These are phyloP conservation scores for Variabilichromis moorii DNA, from an alignment of 2,113 vertebrate genomes.

Conservation along the genomic window DNA sequence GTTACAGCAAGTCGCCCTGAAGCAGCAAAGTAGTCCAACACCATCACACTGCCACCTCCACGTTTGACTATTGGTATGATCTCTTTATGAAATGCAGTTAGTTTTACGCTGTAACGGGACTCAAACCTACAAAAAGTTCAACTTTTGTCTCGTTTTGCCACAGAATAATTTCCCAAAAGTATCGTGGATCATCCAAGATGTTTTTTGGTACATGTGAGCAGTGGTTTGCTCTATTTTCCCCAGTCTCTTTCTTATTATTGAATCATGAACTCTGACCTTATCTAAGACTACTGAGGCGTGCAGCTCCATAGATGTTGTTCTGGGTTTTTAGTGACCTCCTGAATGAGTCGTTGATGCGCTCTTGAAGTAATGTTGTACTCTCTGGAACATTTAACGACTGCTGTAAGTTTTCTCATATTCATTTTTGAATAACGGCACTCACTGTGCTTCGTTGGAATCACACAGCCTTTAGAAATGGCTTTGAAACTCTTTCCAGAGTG, in stretches of 20 bases:
- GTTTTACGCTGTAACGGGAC: not conserved
- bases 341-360: not conserved
- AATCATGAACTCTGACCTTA: not conserved
- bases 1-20: not conserved
- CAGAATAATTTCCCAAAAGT: fast-evolving
- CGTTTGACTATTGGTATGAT: fast-evolving
- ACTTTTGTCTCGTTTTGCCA: fast-evolving
- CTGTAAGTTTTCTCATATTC: not conserved
- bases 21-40: not conserved
- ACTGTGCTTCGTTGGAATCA: not conserved
- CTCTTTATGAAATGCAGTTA: not conserved
- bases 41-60: not conserved
- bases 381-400: not conserved
- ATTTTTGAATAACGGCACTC: not conserved
- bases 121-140: not conserved
- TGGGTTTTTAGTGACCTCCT: fast-evolving
- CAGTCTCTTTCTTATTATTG: not conserved
- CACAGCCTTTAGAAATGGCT: not conserved
- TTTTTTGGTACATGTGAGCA: fast-evolving
- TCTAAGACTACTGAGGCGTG: fast-evolving
- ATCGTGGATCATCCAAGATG: not conserved
- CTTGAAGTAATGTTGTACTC: fast-evolving
- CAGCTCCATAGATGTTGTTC: not conserved
- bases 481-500: not conserved
- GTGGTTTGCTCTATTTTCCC: not conserved